A percentile compares a stretch with the other conserved stretches of the same genome.
These are phyloP conservation scores for Phoeniculus purpureus DNA, from an alignment of 2,797 vertebrate species.

Conservation along the genomic window DNA sequence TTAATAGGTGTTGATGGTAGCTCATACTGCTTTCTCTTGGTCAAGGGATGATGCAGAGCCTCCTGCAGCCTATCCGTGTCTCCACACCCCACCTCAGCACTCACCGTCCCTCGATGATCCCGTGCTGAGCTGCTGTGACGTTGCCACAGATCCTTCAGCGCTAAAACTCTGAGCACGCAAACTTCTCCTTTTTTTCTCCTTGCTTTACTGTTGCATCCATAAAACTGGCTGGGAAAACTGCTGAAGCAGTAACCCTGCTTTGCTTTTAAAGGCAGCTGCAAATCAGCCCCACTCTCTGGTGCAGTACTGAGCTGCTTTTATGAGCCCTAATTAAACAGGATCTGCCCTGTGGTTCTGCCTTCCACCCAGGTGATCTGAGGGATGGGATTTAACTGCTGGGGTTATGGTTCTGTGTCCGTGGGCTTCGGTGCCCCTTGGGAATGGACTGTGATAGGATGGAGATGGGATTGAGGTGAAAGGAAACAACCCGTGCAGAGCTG, in stretches of 20 bases:
- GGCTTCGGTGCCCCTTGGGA: neutral
- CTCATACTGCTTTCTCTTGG: neutral
- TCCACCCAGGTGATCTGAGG: conserved; percentile 51
- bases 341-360: conserved; percentile 60
- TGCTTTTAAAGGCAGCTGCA: conserved; percentile 68
- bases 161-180: conserved; percentile 51
- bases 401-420: conserved; percentile 8
- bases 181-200: neutral
- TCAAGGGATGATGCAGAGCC: rapidly evolving
- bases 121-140: neutral
- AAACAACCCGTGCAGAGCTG: neutral
- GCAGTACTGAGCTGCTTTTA: conserved; percentile 43
- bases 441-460: neutral
- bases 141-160: conserved; percentile 58
- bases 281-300: conserved; percentile 54
- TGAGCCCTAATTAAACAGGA: conserved; percentile 66
- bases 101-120: neutral
- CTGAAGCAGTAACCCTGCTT: conserved; percentile 68
- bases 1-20: neutral
- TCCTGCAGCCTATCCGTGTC: neutral
- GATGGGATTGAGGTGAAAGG: neutral
- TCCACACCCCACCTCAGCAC: neutral
- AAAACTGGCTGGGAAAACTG: conserved; percentile 70
- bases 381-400: conserved; percentile 45
- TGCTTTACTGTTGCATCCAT: conserved; percentile 52